A percentile compares a stretch with the other conserved stretches of the same genome.
Evolutionary conservation across 1,140 invertebrate genomes (phyloP).

Genomic region (Zaprionus kolodkinae): DNA sequence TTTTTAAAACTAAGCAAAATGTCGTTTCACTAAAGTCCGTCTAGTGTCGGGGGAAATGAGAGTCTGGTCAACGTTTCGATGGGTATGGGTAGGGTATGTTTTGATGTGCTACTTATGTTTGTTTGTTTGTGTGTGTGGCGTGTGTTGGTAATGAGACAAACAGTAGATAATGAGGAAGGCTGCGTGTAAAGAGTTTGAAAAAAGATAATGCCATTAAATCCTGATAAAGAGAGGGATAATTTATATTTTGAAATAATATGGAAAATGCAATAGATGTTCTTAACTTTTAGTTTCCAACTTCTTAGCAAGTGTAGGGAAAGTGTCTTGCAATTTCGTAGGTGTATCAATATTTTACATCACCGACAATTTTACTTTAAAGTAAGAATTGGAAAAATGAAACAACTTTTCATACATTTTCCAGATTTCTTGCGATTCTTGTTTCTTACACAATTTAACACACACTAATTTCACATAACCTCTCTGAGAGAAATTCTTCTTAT

Average conservation of each 20-base stretch:
- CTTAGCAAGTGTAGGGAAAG: no score
- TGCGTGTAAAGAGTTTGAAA: slow-evolving; percentile 2
- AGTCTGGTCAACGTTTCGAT: slow-evolving; percentile 25
- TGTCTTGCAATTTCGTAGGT: no score
- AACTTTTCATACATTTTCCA: neutral
- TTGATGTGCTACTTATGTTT: neutral
- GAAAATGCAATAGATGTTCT: neutral
- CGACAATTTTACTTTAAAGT: neutral
- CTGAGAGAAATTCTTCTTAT: neutral
- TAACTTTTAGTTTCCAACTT: no score
- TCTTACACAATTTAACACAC: neutral
- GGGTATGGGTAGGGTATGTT: slow-evolving; percentile 30
- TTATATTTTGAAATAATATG: neutral
- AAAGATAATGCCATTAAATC: neutral
- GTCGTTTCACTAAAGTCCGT: slow-evolving; percentile 46
- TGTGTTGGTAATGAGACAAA: slow-evolving; percentile 5
- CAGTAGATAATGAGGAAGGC: slow-evolving; percentile 31
- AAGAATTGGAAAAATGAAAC: neutral
- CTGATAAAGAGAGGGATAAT: neutral
- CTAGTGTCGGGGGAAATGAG: slow-evolving; percentile 17
- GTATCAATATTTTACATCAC: neutral
- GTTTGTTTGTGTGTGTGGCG: slow-evolving; percentile 12
- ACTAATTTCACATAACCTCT: slow-evolving; percentile 41
- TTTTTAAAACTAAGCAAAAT: slow-evolving; percentile 63
- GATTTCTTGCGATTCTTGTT: neutral